Evolutionary conservation across 2,113 vertebrate genomes (phyloP).

Genomic region (Hypocryptadius cinnamomeus): DNA sequence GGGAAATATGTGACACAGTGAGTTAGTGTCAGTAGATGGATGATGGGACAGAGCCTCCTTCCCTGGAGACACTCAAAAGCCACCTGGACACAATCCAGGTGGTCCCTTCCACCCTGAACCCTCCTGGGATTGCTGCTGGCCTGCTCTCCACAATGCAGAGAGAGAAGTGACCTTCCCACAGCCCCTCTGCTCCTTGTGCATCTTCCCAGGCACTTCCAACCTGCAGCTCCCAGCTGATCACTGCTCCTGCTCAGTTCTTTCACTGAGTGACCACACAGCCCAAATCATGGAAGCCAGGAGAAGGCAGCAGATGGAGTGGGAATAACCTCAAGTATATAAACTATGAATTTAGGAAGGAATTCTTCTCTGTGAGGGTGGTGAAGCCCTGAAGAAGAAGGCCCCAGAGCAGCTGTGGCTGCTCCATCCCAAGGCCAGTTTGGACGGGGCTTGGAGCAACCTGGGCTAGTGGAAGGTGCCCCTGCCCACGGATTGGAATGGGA

Average conservation of each 20-base stretch:
- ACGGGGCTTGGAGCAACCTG: fast-evolving
- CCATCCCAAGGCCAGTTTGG: neutral
- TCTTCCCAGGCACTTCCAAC: neutral
- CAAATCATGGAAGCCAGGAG: neutral
- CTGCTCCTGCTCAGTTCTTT: neutral
- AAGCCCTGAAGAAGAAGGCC: neutral
- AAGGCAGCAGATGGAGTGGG: neutral
- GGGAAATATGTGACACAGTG: neutral
- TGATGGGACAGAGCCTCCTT: neutral
- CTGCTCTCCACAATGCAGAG: fast-evolving
- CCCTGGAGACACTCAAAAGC: neutral
- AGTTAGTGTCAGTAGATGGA: neutral
- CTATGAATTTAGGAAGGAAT: neutral
- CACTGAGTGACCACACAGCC: neutral
- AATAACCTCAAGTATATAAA: neutral
- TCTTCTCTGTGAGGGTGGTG: neutral
- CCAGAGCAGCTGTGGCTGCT: neutral
- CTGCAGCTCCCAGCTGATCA: neutral
- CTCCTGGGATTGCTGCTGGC: neutral
- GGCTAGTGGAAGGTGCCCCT: neutral
- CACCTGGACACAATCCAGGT: neutral
- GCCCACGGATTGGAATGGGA: fast-evolving
- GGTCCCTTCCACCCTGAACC: neutral
- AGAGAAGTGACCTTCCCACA: neutral
- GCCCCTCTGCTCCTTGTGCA: neutral